These are phyloP conservation scores for Strigamia maritima DNA, from an alignment of 2,888 invertebrate genomes.

Conservation along the genomic window DNA sequence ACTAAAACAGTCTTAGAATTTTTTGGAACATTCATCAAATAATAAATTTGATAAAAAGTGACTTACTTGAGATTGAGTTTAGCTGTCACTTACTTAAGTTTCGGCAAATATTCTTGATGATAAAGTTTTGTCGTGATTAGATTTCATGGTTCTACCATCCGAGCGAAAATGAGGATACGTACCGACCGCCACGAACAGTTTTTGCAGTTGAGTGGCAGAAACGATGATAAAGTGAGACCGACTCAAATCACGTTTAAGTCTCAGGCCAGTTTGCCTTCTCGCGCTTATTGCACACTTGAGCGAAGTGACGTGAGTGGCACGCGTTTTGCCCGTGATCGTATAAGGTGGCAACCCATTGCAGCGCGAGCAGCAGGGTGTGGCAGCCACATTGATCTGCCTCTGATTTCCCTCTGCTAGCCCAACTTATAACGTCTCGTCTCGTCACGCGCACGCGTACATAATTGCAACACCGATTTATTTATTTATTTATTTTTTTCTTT, in stretches of 20 bases:
- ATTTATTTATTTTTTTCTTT: background rate
- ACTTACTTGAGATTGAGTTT: too few relatives aligned
- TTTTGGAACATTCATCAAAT: too few relatives aligned
- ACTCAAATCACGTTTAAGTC: background rate
- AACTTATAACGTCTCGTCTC: background rate
- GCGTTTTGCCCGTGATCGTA: background rate
- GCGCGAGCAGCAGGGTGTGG: conserved; percentile 4
- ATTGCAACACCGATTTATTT: background rate
- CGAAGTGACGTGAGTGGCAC: background rate
- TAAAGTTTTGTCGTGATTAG: too few relatives aligned
- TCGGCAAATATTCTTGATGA: too few relatives aligned
- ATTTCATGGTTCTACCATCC: too few relatives aligned
- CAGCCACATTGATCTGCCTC: background rate
- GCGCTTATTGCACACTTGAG: background rate
- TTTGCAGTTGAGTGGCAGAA: background rate
- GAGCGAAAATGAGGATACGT: too few relatives aligned
- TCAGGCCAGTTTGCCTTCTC: background rate
- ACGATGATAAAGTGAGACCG: background rate
- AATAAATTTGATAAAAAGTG: too few relatives aligned
- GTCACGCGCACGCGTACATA: background rate
- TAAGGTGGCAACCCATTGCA: background rate
- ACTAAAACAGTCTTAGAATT: too few relatives aligned
- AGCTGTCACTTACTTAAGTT: too few relatives aligned
- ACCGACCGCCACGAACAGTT: too few relatives aligned
- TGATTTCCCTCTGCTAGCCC: background rate